Evolutionary conservation across 2,888 invertebrate species (phyloP).

Genomic region (Tachina grossa): DNA sequence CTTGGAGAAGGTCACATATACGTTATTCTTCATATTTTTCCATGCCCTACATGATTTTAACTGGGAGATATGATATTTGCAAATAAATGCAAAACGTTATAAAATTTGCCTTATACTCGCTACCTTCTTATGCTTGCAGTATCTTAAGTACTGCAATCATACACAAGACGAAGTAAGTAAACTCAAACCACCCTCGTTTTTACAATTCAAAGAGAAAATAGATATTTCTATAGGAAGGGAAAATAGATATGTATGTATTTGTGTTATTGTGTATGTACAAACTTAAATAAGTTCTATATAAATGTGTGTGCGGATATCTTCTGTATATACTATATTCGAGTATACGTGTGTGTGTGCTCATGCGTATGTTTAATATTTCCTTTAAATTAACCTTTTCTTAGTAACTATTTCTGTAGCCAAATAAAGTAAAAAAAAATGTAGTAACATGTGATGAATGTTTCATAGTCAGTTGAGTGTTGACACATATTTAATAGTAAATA

Average conservation of each 20-base stretch:
- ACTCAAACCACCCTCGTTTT: background rate
- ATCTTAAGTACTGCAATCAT: too few relatives aligned
- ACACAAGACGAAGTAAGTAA: too few relatives aligned
- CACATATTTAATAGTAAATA: conserved; percentile 25
- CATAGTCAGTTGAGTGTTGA: background rate
- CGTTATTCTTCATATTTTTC: too few relatives aligned
- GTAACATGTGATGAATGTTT: conserved; percentile 39
- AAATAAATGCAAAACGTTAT: too few relatives aligned
- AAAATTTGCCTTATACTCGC: too few relatives aligned
- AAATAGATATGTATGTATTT: background rate
- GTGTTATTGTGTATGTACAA: background rate
- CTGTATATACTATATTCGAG: background rate
- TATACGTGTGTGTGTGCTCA: too few relatives aligned
- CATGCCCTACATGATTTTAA: too few relatives aligned
- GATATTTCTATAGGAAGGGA: background rate
- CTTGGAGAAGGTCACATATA: too few relatives aligned
- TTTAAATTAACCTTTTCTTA: background rate
- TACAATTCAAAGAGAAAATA: background rate
- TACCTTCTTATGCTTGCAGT: too few relatives aligned
- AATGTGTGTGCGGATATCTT: background rate
- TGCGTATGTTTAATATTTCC: background rate
- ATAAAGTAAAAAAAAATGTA: conserved; percentile 9
- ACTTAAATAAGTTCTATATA: too few relatives aligned
- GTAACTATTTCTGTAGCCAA: background rate
- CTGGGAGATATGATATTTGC: too few relatives aligned